A percentile compares a stretch with the other conserved stretches of the same genome.
Conservation (phyloP, 1,140 invertebrate species). For the Rhagoletis pomonella region DNA sequence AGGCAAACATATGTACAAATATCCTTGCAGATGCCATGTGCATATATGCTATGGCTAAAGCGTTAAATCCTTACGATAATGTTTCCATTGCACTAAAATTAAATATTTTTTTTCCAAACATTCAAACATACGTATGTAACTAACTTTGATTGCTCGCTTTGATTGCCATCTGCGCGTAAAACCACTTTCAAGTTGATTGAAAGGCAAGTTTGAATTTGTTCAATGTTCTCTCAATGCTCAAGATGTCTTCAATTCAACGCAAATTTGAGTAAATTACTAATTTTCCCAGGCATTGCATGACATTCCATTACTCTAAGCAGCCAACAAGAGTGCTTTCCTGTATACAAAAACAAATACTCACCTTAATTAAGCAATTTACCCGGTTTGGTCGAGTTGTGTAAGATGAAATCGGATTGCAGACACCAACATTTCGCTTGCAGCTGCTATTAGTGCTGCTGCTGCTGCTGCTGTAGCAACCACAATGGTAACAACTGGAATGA, state of each 20-base stretch:
- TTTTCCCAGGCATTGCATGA: not conserved
- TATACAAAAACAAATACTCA: not conserved
- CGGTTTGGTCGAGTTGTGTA: not conserved
- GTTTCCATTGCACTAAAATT: too few relatives aligned
- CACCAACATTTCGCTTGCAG: not conserved
- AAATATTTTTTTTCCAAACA: too few relatives aligned
- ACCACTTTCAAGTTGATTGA: not conserved
- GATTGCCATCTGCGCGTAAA: not conserved
- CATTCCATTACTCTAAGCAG: not conserved
- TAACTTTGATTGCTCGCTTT: too few relatives aligned
- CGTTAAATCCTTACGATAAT: too few relatives aligned
- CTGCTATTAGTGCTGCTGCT: not conserved
- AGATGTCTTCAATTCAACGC: not conserved
- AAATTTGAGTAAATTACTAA: not conserved
- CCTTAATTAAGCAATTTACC: constrained; percentile 48
- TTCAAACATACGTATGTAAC: too few relatives aligned
- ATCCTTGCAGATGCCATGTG: too few relatives aligned
- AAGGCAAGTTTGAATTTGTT: not conserved
- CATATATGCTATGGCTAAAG: too few relatives aligned
- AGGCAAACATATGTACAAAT: too few relatives aligned
- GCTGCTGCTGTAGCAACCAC: not conserved
- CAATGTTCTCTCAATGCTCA: not conserved
- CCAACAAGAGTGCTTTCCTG: not conserved
- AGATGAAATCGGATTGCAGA: constrained; percentile 42
- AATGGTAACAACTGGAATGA: not conserved